phyloP scores from a whole-genome alignment of 2,888 invertebrate genomes.

The Stegophylla sp. region DNA sequence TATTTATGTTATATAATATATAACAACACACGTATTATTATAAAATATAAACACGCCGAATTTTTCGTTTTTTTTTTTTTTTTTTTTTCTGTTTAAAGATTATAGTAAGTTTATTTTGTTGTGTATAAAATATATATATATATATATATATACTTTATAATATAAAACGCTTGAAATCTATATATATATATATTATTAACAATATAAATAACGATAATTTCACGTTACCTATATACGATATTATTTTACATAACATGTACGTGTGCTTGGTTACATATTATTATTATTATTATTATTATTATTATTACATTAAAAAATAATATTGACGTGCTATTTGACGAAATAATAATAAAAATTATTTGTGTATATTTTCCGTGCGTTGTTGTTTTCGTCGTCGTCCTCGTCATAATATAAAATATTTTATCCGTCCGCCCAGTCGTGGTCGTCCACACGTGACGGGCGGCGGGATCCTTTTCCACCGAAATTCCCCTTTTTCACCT shows the following conservation, averaged over 20 bases:
- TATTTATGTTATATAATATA: neutral
- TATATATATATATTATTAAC: neutral
- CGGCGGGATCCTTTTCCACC: too few species aligned
- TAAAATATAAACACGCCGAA: slow-evolving; percentile 15
- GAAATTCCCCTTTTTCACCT: too few species aligned
- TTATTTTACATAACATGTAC: neutral
- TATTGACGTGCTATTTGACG: slow-evolving; percentile 10
- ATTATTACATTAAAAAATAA: neutral
- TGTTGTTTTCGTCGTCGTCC: too few species aligned
- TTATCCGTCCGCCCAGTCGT: too few species aligned
- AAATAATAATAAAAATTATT: too few species aligned
- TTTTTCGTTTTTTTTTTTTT: too few species aligned
- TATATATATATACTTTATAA: neutral
- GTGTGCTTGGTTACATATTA: neutral
- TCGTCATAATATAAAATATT: too few species aligned
- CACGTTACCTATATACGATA: neutral
- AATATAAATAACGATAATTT: slow-evolving; percentile 6
- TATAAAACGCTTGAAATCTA: neutral
- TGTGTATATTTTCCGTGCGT: too few species aligned
- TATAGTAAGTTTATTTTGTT: slow-evolving; percentile 25
- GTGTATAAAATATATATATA: slow-evolving; percentile 13
- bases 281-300: neutral
- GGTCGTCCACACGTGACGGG: too few species aligned
- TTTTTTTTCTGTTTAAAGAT: slow-evolving; percentile 27
- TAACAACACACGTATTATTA: neutral